phyloP scores from a whole-genome alignment of 2,113 vertebrate species.

The Nothocercus julius region DNA sequence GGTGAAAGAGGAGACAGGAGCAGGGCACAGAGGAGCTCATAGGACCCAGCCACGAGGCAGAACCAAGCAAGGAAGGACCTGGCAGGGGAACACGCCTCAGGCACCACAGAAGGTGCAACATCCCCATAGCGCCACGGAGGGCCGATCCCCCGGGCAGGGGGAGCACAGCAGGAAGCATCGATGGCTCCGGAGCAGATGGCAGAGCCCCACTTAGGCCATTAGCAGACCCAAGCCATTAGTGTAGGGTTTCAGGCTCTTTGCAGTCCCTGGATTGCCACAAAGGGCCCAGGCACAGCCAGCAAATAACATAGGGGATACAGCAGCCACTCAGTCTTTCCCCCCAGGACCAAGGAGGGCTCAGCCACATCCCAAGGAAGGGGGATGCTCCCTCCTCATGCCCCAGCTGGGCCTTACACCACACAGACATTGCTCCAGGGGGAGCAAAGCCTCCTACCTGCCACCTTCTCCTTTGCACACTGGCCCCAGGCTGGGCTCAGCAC shows the following conservation, averaged over 20 bases:
- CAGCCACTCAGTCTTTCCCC: too few species aligned
- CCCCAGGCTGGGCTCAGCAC: not conserved
- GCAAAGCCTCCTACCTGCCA: not conserved
- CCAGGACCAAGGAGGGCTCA: too few species aligned
- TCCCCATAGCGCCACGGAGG: not conserved
- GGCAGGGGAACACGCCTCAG: not conserved
- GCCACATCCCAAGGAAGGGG: too few species aligned
- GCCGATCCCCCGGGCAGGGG: not conserved
- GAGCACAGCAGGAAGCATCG: not conserved
- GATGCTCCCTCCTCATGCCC: too few species aligned
- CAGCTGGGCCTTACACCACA: not conserved
- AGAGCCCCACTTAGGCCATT: not conserved
- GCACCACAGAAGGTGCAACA: too few species aligned
- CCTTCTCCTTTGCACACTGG: not conserved
- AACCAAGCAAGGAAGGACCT: not conserved
- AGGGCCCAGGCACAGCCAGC: not conserved
- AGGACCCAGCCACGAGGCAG: too few species aligned
- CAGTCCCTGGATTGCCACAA: not conserved
- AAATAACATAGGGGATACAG: conserved; percentile 12
- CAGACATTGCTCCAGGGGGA: not conserved
- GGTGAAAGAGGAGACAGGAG: too few species aligned
- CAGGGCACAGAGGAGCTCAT: too few species aligned
- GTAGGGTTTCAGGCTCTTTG: conserved; percentile 43
- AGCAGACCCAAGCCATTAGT: conserved; percentile 54
- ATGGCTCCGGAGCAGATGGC: not conserved